These are phyloP conservation scores for Clivina fossor DNA, from an alignment of 2,888 invertebrate species.

Conservation along the genomic window DNA sequence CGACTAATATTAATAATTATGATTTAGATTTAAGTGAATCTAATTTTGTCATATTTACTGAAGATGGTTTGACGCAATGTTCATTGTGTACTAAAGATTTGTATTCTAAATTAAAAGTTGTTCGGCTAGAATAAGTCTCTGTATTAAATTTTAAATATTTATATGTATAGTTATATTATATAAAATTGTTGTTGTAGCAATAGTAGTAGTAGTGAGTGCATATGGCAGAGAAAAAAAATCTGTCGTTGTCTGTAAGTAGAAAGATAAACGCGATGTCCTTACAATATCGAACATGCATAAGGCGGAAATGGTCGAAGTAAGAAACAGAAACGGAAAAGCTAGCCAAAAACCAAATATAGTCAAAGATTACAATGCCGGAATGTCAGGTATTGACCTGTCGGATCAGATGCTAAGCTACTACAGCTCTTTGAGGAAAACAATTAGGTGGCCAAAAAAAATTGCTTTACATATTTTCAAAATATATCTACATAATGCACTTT, in stretches of 20 bases:
- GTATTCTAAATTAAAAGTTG: too few relatives aligned
- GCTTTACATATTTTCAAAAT: constrained; percentile 32
- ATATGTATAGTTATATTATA: too few relatives aligned
- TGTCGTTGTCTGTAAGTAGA: constrained; percentile 40
- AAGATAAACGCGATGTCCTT: constrained; percentile 39
- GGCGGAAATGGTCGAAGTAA: constrained; percentile 39
- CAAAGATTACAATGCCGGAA: constrained; percentile 40
- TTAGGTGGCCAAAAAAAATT: constrained; percentile 38
- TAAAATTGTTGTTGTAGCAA: too few relatives aligned
- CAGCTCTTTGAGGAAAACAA: constrained; percentile 39
- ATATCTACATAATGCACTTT: constrained; percentile 41
- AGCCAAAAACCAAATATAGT: constrained; percentile 41
- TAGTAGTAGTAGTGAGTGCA: too few relatives aligned
- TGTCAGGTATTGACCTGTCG: constrained; percentile 40
- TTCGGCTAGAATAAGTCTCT: too few relatives aligned
- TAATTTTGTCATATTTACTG: too few relatives aligned
- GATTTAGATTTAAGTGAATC: too few relatives aligned
- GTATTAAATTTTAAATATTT: too few relatives aligned
- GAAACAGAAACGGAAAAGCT: constrained; percentile 40
- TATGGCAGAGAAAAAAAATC: constrained; percentile 39
- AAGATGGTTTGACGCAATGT: too few relatives aligned
- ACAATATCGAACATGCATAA: constrained; percentile 41
- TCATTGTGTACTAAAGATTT: too few relatives aligned
- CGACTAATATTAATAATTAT: too few relatives aligned
- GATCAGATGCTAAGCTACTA: constrained; percentile 41